phyloP scores from a whole-genome alignment of 2,888 invertebrate genomes.

The Malthinus flaveolus region DNA sequence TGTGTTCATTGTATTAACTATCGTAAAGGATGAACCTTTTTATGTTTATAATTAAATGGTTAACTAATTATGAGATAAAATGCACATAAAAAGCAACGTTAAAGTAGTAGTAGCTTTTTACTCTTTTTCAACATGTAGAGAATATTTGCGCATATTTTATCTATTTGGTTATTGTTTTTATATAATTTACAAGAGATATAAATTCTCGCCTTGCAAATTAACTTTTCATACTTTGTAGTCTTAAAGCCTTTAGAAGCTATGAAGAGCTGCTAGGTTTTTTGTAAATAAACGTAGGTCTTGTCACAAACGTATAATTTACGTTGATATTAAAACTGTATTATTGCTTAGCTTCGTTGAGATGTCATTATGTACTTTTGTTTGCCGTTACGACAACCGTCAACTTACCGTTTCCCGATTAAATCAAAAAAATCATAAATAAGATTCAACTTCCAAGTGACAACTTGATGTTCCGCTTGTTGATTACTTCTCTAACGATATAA shows the following conservation, averaged over 20 bases:
- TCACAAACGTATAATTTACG: not conserved
- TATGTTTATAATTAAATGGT: too few relatives aligned
- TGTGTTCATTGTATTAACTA: too few relatives aligned
- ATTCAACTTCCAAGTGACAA: not conserved
- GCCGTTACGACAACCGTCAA: not conserved
- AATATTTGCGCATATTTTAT: too few relatives aligned
- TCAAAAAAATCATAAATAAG: not conserved
- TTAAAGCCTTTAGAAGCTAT: not conserved
- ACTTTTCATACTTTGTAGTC: not conserved
- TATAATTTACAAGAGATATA: too few relatives aligned
- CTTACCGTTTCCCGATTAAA: not conserved
- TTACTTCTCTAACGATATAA: not conserved
- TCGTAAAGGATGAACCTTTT: too few relatives aligned
- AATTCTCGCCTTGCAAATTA: not conserved
- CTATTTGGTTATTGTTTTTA: too few relatives aligned
- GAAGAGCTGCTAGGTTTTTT: too few relatives aligned
- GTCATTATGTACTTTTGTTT: conserved; percentile 1
- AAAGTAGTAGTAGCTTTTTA: not conserved
- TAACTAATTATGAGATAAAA: not conserved
- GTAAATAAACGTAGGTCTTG: not conserved
- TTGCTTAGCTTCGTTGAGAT: not conserved
- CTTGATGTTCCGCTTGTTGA: too few relatives aligned
- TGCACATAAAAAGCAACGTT: not conserved
- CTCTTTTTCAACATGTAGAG: not conserved
- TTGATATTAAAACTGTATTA: not conserved